phyloP scores from a whole-genome alignment of 2,113 vertebrate genomes.

The Paraplagusia blochii region DNA sequence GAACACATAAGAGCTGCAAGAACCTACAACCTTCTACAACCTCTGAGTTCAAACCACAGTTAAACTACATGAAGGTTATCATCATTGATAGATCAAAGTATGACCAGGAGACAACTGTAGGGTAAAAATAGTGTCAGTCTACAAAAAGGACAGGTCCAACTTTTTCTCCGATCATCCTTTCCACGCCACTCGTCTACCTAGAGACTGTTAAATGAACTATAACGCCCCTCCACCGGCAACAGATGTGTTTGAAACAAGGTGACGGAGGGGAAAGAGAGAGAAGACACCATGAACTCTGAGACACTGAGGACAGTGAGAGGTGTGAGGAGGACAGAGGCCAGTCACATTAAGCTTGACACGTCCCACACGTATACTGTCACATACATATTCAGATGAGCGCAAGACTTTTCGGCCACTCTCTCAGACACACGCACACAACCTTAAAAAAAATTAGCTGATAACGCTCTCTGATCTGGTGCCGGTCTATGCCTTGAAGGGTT shows the following conservation, averaged over 20 bases:
- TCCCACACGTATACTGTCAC: slow-evolving; percentile 15
- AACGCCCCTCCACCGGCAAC: slow-evolving; percentile 3
- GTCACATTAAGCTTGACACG: slow-evolving; percentile 55
- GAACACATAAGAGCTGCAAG: too few relatives aligned
- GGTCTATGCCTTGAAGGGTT: slow-evolving; percentile 37
- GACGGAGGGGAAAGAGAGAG: slow-evolving; percentile 73
- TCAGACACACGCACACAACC: slow-evolving; percentile 37
- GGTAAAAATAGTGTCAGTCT: too few relatives aligned
- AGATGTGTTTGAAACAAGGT: slow-evolving; percentile 86
- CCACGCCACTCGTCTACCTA: not conserved
- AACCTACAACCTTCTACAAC: too few relatives aligned
- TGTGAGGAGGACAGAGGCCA: slow-evolving; percentile 44
- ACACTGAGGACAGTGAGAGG: slow-evolving; percentile 61
- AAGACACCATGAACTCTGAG: slow-evolving; percentile 59
- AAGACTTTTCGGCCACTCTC: slow-evolving; percentile 27
- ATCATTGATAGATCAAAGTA: too few relatives aligned
- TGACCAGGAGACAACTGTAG: too few relatives aligned
- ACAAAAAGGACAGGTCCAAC: too few relatives aligned
- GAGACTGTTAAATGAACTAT: not conserved
- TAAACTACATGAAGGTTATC: too few relatives aligned
- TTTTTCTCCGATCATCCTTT: too few relatives aligned
- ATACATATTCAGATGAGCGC: slow-evolving; percentile 28
- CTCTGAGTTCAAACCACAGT: too few relatives aligned
- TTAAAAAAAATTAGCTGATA: slow-evolving; percentile 62
- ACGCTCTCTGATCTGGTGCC: slow-evolving; percentile 45